These are phyloP conservation scores for Poecilia velifera DNA, from an alignment of 2,797 vertebrate species.

Conservation along the genomic window DNA sequence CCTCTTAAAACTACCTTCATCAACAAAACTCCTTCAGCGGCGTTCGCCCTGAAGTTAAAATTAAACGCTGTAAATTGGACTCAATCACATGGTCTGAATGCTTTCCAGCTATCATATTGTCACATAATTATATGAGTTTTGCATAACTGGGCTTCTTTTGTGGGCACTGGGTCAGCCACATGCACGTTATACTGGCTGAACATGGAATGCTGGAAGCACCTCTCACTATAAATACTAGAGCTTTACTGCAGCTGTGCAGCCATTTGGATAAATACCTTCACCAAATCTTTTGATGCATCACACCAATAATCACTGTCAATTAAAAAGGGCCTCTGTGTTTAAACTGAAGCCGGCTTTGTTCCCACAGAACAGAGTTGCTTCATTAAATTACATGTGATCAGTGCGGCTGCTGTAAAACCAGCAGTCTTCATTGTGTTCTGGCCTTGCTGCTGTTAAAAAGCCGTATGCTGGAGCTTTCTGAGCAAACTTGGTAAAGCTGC, in stretches of 20 bases:
- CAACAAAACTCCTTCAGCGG: constrained; percentile 1
- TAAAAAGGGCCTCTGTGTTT: constrained; percentile 11
- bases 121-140: constrained; percentile 5
- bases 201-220: neutral
- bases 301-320: constrained; percentile 16
- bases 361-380: constrained; percentile 27
- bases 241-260: neutral
- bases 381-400: constrained; percentile 59
- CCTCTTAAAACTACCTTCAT: constrained; percentile 15
- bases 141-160: neutral
- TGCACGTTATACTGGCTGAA: neutral
- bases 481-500: constrained; percentile 38
- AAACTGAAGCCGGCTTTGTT: constrained; percentile 31
- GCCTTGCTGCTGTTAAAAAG: constrained; percentile 19
- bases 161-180: neutral
- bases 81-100: neutral
- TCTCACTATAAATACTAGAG: neutral
- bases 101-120: constrained; percentile 30
- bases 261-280: constrained; percentile 10
- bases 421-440: constrained; percentile 48
- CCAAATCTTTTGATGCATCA: constrained; percentile 14
- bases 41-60: constrained; percentile 5
- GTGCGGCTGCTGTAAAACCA: constrained; percentile 51
- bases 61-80: constrained; percentile 8
- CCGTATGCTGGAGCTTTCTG: constrained; percentile 28